Evolutionary conservation across 1,140 invertebrate genomes (phyloP), one percentile per base, ranked within the genome.

Genomic region (Araneus ventricosus): DNA sequence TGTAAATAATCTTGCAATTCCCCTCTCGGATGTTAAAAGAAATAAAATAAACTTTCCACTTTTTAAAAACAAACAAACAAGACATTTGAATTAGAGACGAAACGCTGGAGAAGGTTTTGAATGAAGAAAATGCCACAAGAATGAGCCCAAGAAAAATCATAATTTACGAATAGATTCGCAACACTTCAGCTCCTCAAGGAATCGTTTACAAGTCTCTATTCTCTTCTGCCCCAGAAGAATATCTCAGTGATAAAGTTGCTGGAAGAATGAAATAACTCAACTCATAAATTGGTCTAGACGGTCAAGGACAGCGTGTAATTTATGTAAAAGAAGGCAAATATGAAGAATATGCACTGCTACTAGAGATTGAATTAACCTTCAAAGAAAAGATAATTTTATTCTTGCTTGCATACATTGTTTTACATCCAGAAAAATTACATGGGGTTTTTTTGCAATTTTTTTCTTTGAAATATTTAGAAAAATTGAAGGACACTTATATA

Each of bases 351-450:
- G 7, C 24, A 8, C 34, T 41, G 34, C 20, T 22, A 6, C n/a
- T 41, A 17, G 22, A 82, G 41, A 82, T 41, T 82, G 41, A 41
- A 82, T 80, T 80, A 80, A 80, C 34, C 24, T 45, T 45, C 79
- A 45, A 45, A 45, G 8, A 27, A 22, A 82, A 39, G 17, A 41
- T 80, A 80, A 80, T 80, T 41, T 41, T 14, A 41, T 82, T 39
- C 2, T 37, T 82, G 14, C 22, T 37, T 10, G 10, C 20, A 45
- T 82, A 22, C 79, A 24, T 14, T n/a, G 14, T n/a, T 67, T 67
- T 67, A 67, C 45, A 17, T 8, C 1, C 45, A 52, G 14, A 52
- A 52, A 2, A 52, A 45, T 45, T n/a, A n/a, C n/a, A n/a, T n/a
- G n/a, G 41, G 17, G 45, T 0, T 52, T 52, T 52, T 52, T 52